Base-by-base conservation (phyloP, 1,140 invertebrate genomes). In the Penaeus indicus region DNA sequence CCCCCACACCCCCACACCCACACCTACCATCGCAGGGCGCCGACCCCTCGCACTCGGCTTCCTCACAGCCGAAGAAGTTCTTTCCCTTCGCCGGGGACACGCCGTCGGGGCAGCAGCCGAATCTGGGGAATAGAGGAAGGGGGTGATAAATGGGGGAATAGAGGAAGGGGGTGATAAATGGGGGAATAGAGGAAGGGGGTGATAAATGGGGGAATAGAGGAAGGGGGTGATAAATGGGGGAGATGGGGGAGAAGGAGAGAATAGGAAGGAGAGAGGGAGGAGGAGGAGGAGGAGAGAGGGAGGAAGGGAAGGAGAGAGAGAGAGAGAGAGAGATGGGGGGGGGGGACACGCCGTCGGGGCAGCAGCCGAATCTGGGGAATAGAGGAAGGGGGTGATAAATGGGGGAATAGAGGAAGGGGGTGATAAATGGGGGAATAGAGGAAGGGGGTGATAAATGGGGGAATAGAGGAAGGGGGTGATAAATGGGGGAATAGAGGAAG, bases 1-100 rank as follows among this genome's bases (percentile, higher is more conserved):
- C 27, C 32, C 19, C 94, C 94, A 93, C 97, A 96, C 18, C 94
- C 94, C 92, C 97, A 97, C 97, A 98, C 47, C 96, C 96, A 90
- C 95, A 96, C 83, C 94, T 63, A 32, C 89, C 89, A 21, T 92
- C 89, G 86, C 93, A 93, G 13, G 84, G 77, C 54, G 88, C 89
- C 38, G 91, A 86, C 18, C 90, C 89, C n/a, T 91, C 91, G 90
- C 92, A 92, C 78, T 86, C 85, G 47, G 61, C 54, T 2, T 95
- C 94, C 60, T 94, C 32, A 22, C 85, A 86, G 5, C 32, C 92
- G 89, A 83, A 87, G 75, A 77, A 81, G 32, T 85, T 86, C 83
- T 69, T 62, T 25, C 91, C 84, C 90, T 75, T 85, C 32, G 94
- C 93, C 67, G 92, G 61, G 25, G 94, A 94, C 78, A 92, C 91